Base-by-base conservation (phyloP, 2,113 vertebrate species). In the Cochlearius cochlearius region DNA sequence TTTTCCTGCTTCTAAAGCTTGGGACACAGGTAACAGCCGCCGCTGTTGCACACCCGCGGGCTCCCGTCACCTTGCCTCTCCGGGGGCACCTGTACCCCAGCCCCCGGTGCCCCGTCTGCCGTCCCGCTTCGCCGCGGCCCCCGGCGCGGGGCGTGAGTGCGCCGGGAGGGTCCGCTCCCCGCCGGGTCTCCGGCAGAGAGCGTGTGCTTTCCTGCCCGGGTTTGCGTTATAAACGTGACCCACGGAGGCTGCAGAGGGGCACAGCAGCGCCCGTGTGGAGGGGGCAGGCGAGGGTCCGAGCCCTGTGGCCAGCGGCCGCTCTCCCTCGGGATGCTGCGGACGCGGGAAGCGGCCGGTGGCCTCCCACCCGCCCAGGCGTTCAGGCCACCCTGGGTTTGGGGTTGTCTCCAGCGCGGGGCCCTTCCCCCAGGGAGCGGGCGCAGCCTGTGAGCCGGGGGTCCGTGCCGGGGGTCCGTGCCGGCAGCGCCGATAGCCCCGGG, bases 391-490 rank as follows among this genome's bases (percentile, higher is more conserved):
- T 9, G 86, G 21, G 20, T 20, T 50, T 89, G 59, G 25, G 41
- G n/a, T 30, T 49, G 64, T 29, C 50, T 72, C 67, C 50, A n/a
- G 29, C 12, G 9, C 30, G 47, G 36, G 36, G 8, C 11, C 20
- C 14, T 21, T 36, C 20, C 11, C 45, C 29, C 36, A 10, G 36
- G n/a, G 49, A 86, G 58, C 5, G 3, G 88, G 36, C 66, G n/a
- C 55, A 77, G 63, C n/a, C 39, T 8, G 27, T 8, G 75, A 56
- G n/a, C 13, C 1, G 4, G 47, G 39, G 39, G 39, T 41, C 38
- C 1, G 0, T 30, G 38, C 34, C 0, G 1, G 15, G 34, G 75
- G 30, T 27, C 45, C 4, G 0, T 13, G 27, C 18, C 1, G 2
- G 49, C 43, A 52, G 56, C 10, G 2, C 8, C 0, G 1, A 17